These are phyloP conservation scores for Scaptomyza polygonia DNA, from an alignment of 2,888 invertebrate species.

Conservation along the genomic window DNA sequence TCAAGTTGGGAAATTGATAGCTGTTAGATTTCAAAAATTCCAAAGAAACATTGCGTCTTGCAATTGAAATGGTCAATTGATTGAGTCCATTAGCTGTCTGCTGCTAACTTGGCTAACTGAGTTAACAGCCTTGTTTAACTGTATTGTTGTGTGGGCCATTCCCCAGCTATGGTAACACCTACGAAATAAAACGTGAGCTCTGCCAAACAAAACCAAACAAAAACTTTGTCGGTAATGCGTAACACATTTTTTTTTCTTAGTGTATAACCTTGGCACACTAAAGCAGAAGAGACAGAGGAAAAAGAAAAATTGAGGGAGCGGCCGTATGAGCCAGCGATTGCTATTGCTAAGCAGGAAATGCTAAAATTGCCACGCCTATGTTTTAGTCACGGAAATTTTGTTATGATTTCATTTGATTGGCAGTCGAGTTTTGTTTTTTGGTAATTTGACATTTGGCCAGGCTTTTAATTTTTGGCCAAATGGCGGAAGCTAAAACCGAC, in stretches of 20 bases:
- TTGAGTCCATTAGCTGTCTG: constrained; percentile 43
- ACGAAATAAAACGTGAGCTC: constrained; percentile 69
- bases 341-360: constrained; percentile 40
- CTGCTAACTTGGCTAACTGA: constrained; percentile 36
- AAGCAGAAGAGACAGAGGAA: constrained; percentile 1
- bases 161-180: constrained; percentile 60
- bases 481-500: constrained; percentile 44
- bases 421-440: constrained; percentile 28
- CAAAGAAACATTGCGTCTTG: constrained; percentile 23
- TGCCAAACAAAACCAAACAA: constrained; percentile 25
- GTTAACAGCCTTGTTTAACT: constrained; percentile 43
- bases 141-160: constrained; percentile 30
- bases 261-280: constrained; percentile 70
- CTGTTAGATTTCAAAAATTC: not conserved
- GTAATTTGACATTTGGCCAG: constrained; percentile 63
- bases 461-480: constrained; percentile 36
- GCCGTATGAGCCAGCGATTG: not conserved
- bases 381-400: constrained; percentile 34
- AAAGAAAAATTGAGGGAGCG: not conserved
- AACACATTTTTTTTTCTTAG: constrained; percentile 18
- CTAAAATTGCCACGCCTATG: constrained; percentile 31
- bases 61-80: constrained; percentile 56
- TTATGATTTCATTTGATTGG: constrained; percentile 48
- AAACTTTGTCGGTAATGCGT: constrained; percentile 31
- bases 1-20: constrained; percentile 13